These are phyloP conservation scores for Danionella dracula DNA, from an alignment of 2,797 vertebrate genomes.

Conservation along the genomic window DNA sequence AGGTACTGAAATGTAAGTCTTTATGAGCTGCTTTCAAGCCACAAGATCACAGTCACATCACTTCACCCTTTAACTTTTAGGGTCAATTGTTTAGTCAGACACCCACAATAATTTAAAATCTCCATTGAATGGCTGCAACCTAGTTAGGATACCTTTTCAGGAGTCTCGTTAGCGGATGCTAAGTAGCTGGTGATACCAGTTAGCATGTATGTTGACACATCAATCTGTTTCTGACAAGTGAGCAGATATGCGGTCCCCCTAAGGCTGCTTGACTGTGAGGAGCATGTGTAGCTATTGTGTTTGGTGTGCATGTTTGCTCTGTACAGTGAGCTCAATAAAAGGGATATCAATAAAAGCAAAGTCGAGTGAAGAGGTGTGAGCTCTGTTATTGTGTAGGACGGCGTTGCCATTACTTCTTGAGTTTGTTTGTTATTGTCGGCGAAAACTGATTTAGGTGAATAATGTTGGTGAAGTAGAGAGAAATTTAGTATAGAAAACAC, in stretches of 20 bases:
- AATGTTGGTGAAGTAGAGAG: too few species aligned
- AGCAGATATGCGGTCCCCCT: not conserved
- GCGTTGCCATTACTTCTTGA: too few species aligned
- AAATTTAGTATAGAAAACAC: too few species aligned
- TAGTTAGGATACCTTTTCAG: not conserved
- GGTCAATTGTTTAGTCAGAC: not conserved
- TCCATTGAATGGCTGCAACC: not conserved
- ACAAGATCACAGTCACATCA: not conserved
- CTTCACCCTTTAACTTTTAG: not conserved
- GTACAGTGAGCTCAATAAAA: slow-evolving; percentile 25
- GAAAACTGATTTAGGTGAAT: too few species aligned
- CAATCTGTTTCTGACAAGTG: slow-evolving; percentile 12
- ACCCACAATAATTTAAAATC: not conserved
- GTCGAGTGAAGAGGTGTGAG: too few species aligned
- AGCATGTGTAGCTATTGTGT: not conserved
- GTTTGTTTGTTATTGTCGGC: too few species aligned
- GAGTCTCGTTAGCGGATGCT: not conserved
- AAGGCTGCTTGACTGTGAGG: slow-evolving; percentile 1
- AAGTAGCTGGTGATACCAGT: slow-evolving; percentile 2
- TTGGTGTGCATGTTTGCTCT: slow-evolving; percentile 2
- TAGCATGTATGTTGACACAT: slow-evolving; percentile 11
- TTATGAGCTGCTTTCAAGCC: not conserved
- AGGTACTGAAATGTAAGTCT: too few species aligned
- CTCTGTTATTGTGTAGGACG: too few species aligned
- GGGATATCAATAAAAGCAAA: too few species aligned